Conservation (phyloP, 2,113 vertebrate genomes). For the Carassius carassius region DNA sequence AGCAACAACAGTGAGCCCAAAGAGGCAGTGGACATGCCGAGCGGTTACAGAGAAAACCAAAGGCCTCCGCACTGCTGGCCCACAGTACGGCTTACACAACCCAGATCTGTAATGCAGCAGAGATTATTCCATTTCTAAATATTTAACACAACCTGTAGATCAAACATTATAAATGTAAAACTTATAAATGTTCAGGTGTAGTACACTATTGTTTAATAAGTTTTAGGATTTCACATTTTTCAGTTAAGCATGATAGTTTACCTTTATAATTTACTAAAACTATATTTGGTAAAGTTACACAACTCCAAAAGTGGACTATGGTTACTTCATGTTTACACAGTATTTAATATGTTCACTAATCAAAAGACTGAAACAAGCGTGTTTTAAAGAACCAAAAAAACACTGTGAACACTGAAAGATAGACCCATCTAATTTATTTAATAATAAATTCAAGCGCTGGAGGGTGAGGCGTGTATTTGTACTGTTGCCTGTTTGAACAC, state of each 20-base stretch:
- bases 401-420: slow-evolving; percentile 2
- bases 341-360: slow-evolving; percentile 7
- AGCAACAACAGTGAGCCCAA: not conserved
- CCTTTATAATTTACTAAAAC: not conserved
- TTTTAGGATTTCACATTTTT: not conserved
- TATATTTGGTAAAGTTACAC: not conserved
- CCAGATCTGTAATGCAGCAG: not conserved
- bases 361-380: not conserved
- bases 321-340: not conserved
- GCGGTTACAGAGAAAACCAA: not conserved
- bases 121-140: not conserved
- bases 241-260: not conserved
- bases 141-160: slow-evolving; percentile 9
- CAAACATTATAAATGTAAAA: too few relatives aligned
- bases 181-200: not conserved
- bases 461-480: slow-evolving; percentile 38
- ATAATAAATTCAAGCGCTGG: slow-evolving; percentile 33
- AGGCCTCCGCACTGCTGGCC: not conserved
- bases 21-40: slow-evolving; percentile 5
- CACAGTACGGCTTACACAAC: not conserved
- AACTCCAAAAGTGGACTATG: not conserved
- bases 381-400: not conserved
- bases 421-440: slow-evolving; percentile 21
- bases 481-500: slow-evolving; percentile 36
- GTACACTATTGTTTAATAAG: not conserved